Evolutionary conservation across 2,888 invertebrate genomes (phyloP).

Genomic region (Drosophila lutescens): DNA sequence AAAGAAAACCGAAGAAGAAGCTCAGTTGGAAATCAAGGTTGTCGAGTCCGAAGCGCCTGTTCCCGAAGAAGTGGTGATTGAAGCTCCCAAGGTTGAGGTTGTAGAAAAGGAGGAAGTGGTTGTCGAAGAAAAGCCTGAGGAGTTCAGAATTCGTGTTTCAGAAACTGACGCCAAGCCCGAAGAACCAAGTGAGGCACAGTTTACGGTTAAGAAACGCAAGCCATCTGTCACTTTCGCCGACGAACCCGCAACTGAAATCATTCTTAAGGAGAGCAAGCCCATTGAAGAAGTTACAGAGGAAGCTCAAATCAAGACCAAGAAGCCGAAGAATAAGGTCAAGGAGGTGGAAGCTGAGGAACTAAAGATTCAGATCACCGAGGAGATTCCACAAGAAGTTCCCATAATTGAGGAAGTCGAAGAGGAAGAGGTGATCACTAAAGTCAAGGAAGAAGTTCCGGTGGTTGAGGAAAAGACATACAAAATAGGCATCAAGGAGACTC

Average conservation of each 20-base stretch:
- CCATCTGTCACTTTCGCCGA: conserved; percentile 55
- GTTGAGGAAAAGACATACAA: conserved; percentile 67
- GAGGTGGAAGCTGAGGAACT: conserved; percentile 74
- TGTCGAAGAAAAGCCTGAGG: conserved; percentile 53
- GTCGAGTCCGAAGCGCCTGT: conserved; percentile 58
- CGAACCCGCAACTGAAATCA: conserved; percentile 65
- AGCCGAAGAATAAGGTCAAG: conserved; percentile 70
- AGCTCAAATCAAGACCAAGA: conserved; percentile 74
- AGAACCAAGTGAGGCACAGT: conserved; percentile 60
- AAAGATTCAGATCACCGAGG: conserved; percentile 76
- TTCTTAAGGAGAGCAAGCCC: conserved; percentile 65
- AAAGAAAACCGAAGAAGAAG: conserved; percentile 68
- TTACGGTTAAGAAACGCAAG: conserved; percentile 65
- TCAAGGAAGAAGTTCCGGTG: conserved; percentile 44
- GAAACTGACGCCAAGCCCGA: conserved; percentile 60
- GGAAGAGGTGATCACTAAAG: conserved; percentile 60
- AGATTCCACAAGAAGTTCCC: conserved; percentile 61
- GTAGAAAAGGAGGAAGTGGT: conserved; percentile 37
- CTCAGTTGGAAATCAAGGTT: conserved; percentile 72
- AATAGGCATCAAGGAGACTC: conserved; percentile 69
- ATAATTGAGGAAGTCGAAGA: conserved; percentile 75
- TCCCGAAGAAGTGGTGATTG: conserved; percentile 48
- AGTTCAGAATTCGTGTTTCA: conserved; percentile 49
- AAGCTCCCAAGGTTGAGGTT: conserved; percentile 45
- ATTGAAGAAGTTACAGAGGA: conserved; percentile 72